Percentiles rank a stretch among this genome's conserved stretches.
phyloP scores from a whole-genome alignment of 2,797 vertebrate species.

The Channallabes apus region DNA sequence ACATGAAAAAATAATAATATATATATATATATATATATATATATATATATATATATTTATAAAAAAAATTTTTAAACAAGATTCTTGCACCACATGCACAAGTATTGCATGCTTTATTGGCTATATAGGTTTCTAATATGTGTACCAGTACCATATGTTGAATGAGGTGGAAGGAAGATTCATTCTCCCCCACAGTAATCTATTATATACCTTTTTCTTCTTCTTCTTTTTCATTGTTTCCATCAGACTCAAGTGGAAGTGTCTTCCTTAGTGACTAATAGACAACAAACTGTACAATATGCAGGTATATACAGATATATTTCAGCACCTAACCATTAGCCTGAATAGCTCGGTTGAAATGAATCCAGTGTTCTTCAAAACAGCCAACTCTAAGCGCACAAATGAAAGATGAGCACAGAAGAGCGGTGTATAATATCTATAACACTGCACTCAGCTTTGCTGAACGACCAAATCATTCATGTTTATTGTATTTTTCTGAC shows the following conservation, averaged over 20 bases:
- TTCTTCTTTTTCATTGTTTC: neutral
- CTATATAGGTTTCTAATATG: constrained; percentile 18
- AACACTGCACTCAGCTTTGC: constrained; percentile 1
- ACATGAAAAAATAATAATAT: too few species aligned
- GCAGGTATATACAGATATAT: neutral
- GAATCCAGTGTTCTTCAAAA: neutral
- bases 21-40: too few species aligned
- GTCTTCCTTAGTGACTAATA: constrained; percentile 5
- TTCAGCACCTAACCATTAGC: neutral
- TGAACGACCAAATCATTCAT: constrained; percentile 7
- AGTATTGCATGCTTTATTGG: neutral
- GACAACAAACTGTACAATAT: neutral
- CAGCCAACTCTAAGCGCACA: neutral
- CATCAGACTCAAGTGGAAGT: neutral
- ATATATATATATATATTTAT: too few species aligned
- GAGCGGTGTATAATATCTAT: constrained; percentile 3
- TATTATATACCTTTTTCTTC: neutral
- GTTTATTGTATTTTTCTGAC: neutral
- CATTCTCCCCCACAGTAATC: neutral
- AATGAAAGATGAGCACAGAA: constrained; percentile 20
- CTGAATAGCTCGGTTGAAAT: neutral
- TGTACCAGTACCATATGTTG: neutral
- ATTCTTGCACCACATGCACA: neutral
- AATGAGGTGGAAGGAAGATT: neutral
- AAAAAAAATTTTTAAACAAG: too few species aligned